Base-by-base conservation (phyloP, 2,113 vertebrate genomes). In the Pangasianodon gigas region DNA sequence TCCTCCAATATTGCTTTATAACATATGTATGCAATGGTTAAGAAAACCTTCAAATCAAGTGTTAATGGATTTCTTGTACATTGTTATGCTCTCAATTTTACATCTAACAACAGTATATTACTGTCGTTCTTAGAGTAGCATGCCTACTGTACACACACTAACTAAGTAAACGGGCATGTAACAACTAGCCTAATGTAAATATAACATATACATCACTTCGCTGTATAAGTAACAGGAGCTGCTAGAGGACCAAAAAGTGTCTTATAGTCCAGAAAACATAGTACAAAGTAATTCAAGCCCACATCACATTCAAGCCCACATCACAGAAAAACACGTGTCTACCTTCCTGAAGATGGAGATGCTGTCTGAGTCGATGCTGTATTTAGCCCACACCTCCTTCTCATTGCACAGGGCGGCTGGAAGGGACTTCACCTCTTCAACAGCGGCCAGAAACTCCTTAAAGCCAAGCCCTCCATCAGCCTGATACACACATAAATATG, bases 311-410 rank as follows among this genome's bases (percentile, higher is more conserved):
- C 65, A 69, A 71, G 67, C 6, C 67, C 58, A 60, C 21, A 74
- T 41, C 14, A 41, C 69, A 37, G 37, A 37, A 37, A 37, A 37
- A 37, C 44, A 9, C 3, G 14, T 13, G 48, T 9, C 7, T 44
- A 98, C 98, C 97, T 95, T 96, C 90, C 98, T 97, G 92, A 99
- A 99, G 60, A 99, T 83, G 69, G 92, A 69, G 84, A 98, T 94
- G 44, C 96, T 95, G 92, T 94, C 97, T 0, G 93, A 93, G 16
- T 94, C 88, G 79, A 97, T 51, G 89, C 93, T 95, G 93, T 97
- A 97, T 87, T 95, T 94, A 0, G 93, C 91, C 95, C 97, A 96
- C 46, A 97, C 95, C 13, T 96, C 94, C 37, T 96, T 93, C 83
- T 86, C 93, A 9, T 79, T 95, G 94, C 96, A 97, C 80, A 98